Base-by-base conservation (phyloP, 1,140 invertebrate genomes). In the Aphelenchoides fujianensis region DNA sequence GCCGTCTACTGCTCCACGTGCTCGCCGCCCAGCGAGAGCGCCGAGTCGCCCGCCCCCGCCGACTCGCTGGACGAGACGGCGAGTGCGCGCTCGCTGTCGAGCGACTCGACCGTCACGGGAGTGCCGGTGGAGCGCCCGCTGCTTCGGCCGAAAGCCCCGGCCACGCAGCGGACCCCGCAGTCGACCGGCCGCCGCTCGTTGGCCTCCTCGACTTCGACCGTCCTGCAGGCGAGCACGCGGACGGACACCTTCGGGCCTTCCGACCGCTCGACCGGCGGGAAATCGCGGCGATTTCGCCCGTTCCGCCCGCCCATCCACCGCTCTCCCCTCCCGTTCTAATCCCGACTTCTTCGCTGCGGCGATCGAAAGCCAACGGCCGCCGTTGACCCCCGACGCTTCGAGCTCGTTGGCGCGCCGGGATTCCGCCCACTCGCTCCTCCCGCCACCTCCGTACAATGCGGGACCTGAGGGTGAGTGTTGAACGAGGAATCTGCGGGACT, bases 301-400 rank as follows among this genome's bases (percentile, higher is more conserved):
- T n/a, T n/a, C n/a, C n/a, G n/a, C n/a, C n/a, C n/a, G n/a, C n/a
- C 5, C 5, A 55, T n/a, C 5, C 16, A 52, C 5, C 16, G 62
- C 16, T 59, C 3, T 59, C 61, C 7, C 62, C 62, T 66, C 62
- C 5, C 62, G 62, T 19, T 59, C 55, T 30, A 59, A 59, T 59
- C 55, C 55, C 5, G 19, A 59, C 34, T 32, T 59, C 34, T 59
- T 48, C 12, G 41, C 5, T n/a, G n/a, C n/a, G n/a, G n/a, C n/a
- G n/a, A n/a, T n/a, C n/a, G n/a, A 7, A 27, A 59, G 34, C 23
- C 55, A 59, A 59, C 5, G 55, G 19, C 55, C 5, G 5, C 5
- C 19, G 34, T 59, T 59, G 7, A 48, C 19, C 34, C 55, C 55
- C 5, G 55, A 59, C 30, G 19, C 5, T 7, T 7, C 30, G 16